These are phyloP conservation scores for Torymus texanus DNA, from an alignment of 2,888 invertebrate species.

Conservation along the genomic window DNA sequence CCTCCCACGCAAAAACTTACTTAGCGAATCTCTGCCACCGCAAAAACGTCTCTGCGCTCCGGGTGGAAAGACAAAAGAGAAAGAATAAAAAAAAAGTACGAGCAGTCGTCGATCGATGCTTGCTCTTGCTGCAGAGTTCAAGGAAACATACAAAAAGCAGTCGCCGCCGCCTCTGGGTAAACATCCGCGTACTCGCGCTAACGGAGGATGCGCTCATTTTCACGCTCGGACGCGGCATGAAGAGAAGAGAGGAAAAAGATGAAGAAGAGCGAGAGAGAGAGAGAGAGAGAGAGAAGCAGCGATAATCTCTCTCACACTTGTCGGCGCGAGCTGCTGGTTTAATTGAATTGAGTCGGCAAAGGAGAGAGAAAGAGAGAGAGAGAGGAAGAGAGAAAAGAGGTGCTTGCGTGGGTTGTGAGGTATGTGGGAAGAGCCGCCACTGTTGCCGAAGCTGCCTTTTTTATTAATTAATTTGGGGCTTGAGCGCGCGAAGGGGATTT, in stretches of 20 bases:
- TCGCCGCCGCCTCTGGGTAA: slow-evolving; percentile 9
- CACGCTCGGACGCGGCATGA: slow-evolving; percentile 51
- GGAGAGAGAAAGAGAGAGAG: too few species aligned
- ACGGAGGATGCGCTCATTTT: slow-evolving; percentile 56
- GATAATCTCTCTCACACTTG: slow-evolving; percentile 44
- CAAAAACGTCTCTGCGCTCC: too few species aligned
- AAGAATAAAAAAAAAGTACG: slow-evolving; percentile 10
- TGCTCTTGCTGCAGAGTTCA: not conserved
- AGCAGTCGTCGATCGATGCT: slow-evolving; percentile 5
- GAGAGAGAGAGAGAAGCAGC: not conserved
- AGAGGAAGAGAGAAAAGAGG: too few species aligned
- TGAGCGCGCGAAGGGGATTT: too few species aligned
- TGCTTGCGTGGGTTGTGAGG: not conserved
- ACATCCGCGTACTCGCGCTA: slow-evolving; percentile 20
- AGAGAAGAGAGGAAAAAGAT: slow-evolving; percentile 16
- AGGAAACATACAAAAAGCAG: slow-evolving; percentile 10
- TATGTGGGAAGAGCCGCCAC: not conserved
- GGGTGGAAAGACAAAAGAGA: not conserved
- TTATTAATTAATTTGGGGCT: too few species aligned
- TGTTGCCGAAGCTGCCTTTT: too few species aligned
- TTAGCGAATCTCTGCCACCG: slow-evolving; percentile 18
- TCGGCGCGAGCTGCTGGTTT: slow-evolving; percentile 2
- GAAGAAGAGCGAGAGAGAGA: slow-evolving; percentile 6
- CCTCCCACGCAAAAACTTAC: slow-evolving; percentile 35
- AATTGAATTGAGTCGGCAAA: slow-evolving; percentile 36